Evolutionary conservation across 2,113 vertebrate species (phyloP), one percentile per base, ranked within the genome.

Genomic region (Bos taurus): DNA sequence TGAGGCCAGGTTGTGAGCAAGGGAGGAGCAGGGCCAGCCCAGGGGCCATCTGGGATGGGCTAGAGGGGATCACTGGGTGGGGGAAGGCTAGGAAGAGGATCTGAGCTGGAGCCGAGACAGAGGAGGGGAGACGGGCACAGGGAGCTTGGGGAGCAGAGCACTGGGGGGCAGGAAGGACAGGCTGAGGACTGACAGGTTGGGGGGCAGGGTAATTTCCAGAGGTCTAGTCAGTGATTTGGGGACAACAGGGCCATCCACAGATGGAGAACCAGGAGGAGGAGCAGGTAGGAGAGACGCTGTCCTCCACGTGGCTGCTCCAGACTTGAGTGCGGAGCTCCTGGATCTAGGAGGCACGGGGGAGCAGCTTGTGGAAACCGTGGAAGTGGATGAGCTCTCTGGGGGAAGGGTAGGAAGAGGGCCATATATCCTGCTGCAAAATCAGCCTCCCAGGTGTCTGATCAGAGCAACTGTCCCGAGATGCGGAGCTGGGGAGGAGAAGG

Each of bases 351-450:
- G 15, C 4, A 10, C 14, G 0, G 50, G 59, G 48, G 46, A 60
- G 62, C 2, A 9, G 43, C 15, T 6, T 23, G 11, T n/a, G 62
- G 62, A n/a, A 54, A 36, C 21, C n/a, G 2, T n/a, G 50, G 54
- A 54, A n/a, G 30, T 12, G 17, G 23, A 14, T 5, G 16, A 84
- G 28, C 54, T 57, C 46, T 64, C 54, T 16, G 5, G 28, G 30
- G 11, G 14, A 21, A 40, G 26, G 19, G 3, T 5, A 21, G 48
- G 46, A 56, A 87, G 48, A 36, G 57, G 77, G 78, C 5, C 2
- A 1, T 6, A 12, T 1, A 15, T 4, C 15, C 56, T 40, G 36
- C 17, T 2, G 7, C 2, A 2, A n/a, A 60, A 85, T 74, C 15
- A 33, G 62, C 80, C 67, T 50, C 81, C 46, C 40, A 1, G 60